Conservation (phyloP, 2,113 vertebrate genomes). For the Motacilla tschutschensis region DNA sequence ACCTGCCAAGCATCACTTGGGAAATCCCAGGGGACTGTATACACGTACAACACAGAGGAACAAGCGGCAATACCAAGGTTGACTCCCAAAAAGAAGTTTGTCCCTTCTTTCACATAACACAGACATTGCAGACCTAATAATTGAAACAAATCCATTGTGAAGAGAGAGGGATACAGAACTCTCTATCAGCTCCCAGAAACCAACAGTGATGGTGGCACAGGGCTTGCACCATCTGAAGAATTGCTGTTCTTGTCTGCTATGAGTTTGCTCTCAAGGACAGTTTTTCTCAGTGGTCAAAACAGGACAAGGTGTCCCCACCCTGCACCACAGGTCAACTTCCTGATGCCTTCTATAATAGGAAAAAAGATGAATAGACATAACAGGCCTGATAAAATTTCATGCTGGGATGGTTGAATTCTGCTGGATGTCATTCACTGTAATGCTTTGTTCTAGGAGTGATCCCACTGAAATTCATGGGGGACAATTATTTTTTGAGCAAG, state of each 20-base stretch:
- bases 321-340: not conserved
- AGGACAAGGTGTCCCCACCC: not conserved
- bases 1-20: not conserved
- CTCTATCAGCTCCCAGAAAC: not conserved
- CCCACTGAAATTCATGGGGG: not conserved
- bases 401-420: not conserved
- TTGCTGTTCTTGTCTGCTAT: not conserved
- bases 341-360: not conserved
- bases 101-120: not conserved
- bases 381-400: not conserved
- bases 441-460: not conserved
- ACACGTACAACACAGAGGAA: rapidly evolving
- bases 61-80: not conserved
- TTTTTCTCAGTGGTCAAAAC: not conserved
- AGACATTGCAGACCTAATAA: not conserved
- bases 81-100: not conserved
- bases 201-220: not conserved
- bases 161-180: not conserved
- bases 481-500: not conserved
- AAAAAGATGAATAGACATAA: not conserved
- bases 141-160: not conserved
- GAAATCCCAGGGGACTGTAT: not conserved
- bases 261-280: not conserved
- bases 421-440: not conserved
- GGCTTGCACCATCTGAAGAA: not conserved